Conservation (phyloP, 2,888 invertebrate genomes). For the Lordiphosa andalusiaca region DNA sequence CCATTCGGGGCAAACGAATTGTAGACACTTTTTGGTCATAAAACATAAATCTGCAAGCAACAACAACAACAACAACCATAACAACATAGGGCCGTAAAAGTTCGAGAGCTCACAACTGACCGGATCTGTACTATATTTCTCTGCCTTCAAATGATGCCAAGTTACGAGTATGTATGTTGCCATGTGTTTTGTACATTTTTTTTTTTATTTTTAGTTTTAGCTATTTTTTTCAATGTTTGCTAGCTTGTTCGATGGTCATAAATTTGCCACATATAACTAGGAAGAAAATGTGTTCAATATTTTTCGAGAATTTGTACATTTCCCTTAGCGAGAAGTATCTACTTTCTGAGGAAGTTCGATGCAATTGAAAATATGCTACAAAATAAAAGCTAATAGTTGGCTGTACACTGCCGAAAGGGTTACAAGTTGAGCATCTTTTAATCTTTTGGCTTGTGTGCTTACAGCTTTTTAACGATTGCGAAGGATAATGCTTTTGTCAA, state of each 20-base stretch:
- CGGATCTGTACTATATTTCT: slow-evolving; percentile 13
- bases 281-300: slow-evolving; percentile 38
- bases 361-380: too few relatives aligned
- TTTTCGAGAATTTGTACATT: slow-evolving; percentile 12
- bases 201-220: slow-evolving; percentile 18
- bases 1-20: slow-evolving; percentile 15
- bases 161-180: slow-evolving; percentile 25
- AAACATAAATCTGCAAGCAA: slow-evolving; percentile 57
- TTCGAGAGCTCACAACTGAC: slow-evolving; percentile 47
- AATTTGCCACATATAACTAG: slow-evolving; percentile 30
- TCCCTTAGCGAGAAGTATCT: slow-evolving; percentile 1
- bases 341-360: slow-evolving; percentile 9
- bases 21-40: slow-evolving; percentile 43
- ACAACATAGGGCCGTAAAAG: slow-evolving; percentile 39
- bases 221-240: slow-evolving; percentile 40
- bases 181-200: slow-evolving; percentile 39
- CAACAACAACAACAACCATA: slow-evolving; percentile 7
- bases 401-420: too few relatives aligned
- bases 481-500: too few relatives aligned
- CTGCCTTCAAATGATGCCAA: slow-evolving; percentile 37
- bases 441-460: too few relatives aligned
- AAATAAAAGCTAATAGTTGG: too few relatives aligned
- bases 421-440: too few relatives aligned
- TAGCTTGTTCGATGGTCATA: slow-evolving; percentile 54
- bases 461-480: too few relatives aligned